phyloP scores from a whole-genome alignment of 2,888 invertebrate genomes.

The Pterostichus madidus region DNA sequence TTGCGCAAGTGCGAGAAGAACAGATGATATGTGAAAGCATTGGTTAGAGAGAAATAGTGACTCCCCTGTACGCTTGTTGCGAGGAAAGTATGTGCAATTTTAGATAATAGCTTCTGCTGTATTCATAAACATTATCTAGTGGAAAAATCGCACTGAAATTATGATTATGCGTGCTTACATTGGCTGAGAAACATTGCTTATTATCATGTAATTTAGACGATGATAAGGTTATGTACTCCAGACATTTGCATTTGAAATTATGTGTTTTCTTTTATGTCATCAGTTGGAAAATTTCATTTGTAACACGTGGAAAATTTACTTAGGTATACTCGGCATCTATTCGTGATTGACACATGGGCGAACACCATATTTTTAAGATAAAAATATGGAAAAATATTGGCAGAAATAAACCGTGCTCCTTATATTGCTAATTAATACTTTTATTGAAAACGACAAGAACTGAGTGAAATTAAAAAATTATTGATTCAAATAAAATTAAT shows the following conservation, averaged over 20 bases:
- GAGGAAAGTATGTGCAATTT: conserved; percentile 70
- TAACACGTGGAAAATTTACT: not conserved
- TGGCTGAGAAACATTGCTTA: not conserved
- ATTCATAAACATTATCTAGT: conserved; percentile 58
- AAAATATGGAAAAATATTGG: too few species aligned
- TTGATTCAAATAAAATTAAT: too few species aligned
- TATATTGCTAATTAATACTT: too few species aligned
- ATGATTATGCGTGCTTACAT: not conserved
- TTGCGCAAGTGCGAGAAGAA: conserved; percentile 28
- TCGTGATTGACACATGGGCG: too few species aligned
- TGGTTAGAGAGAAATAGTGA: conserved; percentile 37
- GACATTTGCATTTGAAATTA: not conserved
- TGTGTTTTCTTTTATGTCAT: not conserved
- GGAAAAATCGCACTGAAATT: not conserved
- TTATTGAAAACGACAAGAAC: too few species aligned
- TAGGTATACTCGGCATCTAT: not conserved
- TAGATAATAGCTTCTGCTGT: conserved; percentile 69
- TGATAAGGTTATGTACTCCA: not conserved
- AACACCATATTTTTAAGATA: too few species aligned
- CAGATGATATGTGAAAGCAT: conserved; percentile 43
- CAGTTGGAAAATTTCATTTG: not conserved
- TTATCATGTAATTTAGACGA: not conserved
- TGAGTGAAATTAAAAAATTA: too few species aligned
- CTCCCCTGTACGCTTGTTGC: conserved; percentile 42
- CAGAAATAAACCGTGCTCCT: too few species aligned